These are phyloP conservation scores for Damaliscus lunatus DNA, from an alignment of 2,113 vertebrate species.

Conservation along the genomic window DNA sequence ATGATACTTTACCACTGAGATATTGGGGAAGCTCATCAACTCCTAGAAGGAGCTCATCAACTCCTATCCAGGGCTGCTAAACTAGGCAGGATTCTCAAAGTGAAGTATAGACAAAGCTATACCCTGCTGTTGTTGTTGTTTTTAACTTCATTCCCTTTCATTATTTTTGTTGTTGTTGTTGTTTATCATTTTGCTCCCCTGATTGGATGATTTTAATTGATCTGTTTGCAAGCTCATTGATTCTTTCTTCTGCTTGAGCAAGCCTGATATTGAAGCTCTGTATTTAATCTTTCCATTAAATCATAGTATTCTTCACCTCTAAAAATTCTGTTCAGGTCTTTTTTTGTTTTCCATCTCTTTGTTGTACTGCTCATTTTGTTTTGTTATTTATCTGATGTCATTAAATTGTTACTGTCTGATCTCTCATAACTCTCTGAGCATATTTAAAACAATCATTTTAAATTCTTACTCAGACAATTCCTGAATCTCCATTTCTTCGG, in stretches of 20 bases:
- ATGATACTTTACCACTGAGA: neutral
- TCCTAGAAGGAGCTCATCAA: neutral
- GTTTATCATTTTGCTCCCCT: neutral
- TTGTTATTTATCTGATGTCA: neutral
- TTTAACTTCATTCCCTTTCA: neutral
- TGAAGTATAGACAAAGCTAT: neutral
- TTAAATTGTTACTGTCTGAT: neutral
- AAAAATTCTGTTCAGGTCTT: neutral
- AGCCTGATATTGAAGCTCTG: neutral
- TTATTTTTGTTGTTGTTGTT: neutral
- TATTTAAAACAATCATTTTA: neutral
- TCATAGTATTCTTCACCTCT: neutral
- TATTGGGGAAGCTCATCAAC: neutral
- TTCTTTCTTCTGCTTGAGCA: neutral
- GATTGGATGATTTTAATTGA: neutral
- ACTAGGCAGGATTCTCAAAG: neutral
- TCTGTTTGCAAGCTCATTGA: neutral
- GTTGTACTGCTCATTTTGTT: neutral
- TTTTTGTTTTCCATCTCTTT: neutral
- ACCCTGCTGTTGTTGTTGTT: neutral
- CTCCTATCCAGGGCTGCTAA: neutral
- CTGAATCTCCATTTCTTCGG: neutral
- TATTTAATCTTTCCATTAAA: neutral
- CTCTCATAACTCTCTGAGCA: neutral
- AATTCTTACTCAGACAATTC: neutral